Evolutionary conservation across 1,140 invertebrate species (phyloP), one percentile per base, ranked within the genome.

Genomic region (Papilio helenus): DNA sequence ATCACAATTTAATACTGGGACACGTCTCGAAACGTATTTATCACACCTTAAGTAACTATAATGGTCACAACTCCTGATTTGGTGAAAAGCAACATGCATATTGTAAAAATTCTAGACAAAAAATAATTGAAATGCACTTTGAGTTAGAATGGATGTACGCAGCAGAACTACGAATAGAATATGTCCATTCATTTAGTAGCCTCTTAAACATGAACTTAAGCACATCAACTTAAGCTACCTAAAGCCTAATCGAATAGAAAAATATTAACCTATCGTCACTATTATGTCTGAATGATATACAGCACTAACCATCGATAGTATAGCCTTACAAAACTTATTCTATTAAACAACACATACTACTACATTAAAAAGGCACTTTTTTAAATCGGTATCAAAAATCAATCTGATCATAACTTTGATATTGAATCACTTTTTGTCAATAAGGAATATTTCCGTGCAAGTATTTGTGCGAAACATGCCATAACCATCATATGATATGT

Each of bases 1-100:
- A 91, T 91, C 89, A 92, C 90, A 91, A 84, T 82, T 83, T 91
- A 92, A 91, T 91, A 92, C 91, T 92, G 90, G 88, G 88, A 89
- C 85, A 88, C 80, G 85, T 91, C 81, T 83, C 78, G 82, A 86
- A 88, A 87, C 84, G 85, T 85, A 85, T 84, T 86, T 86, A 86
- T 86, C 86, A 88, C 86, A 86, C 83, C 51, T 65, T 77, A 55
- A 55, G 55, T 16, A 49, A 77, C 76, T 77, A 77, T 3, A 10
- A 76, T 23, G 20, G 12, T 68, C 12, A 29, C 14, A 68, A 29
- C 10, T 29, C 26, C 26, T 29, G 26, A 65, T 29, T n/a, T 65
- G 23, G 61, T 29, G 23, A 65, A 14, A 65, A 65, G 61, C 10
- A 5, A 65, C 14, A 29, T 26, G 23, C 55, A 10, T 10, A 20